Evolutionary conservation across 1,140 invertebrate genomes (phyloP).

Genomic region (Telenomus remus): DNA sequence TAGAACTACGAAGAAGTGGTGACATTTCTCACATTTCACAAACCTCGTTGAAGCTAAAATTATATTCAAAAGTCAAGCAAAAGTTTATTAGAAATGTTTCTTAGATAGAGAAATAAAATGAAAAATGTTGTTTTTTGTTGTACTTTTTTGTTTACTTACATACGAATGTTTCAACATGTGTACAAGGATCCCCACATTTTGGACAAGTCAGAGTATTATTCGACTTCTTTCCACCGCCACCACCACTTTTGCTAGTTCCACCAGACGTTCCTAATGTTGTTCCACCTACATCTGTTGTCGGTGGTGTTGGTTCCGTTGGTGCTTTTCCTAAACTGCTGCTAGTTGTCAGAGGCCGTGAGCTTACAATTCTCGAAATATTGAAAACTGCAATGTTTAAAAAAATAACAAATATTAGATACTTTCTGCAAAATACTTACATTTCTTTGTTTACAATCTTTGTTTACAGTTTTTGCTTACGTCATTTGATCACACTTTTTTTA

Average conservation of each 20-base stretch:
- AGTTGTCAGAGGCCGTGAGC: constrained; percentile 63
- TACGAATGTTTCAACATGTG: constrained; percentile 97
- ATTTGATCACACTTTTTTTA: too few relatives aligned
- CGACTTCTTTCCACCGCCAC: constrained; percentile 70
- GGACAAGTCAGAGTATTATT: constrained; percentile 88
- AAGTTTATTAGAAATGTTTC: too few relatives aligned
- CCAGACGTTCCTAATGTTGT: constrained; percentile 46
- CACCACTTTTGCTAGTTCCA: constrained; percentile 45
- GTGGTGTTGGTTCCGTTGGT: constrained; percentile 69
- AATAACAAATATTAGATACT: constrained; percentile 20
- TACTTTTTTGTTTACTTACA: constrained; percentile 80
- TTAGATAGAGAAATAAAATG: too few relatives aligned
- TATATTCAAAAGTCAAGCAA: too few relatives aligned
- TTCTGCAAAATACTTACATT: too few relatives aligned
- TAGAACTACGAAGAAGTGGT: constrained; percentile 98
- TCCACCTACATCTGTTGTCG: constrained; percentile 61
- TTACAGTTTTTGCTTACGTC: too few relatives aligned
- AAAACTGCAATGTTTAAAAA: constrained; percentile 62
- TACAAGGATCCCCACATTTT: constrained; percentile 96
- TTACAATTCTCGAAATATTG: constrained; percentile 70
- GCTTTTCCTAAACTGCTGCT: constrained; percentile 64
- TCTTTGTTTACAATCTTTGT: too few relatives aligned
- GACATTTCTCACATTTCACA: constrained; percentile 98
- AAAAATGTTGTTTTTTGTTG: too few relatives aligned
- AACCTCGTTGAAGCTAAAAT: constrained; percentile 93